phyloP scores from a whole-genome alignment of 2,797 vertebrate genomes.

The Eidolon dupreanum region DNA sequence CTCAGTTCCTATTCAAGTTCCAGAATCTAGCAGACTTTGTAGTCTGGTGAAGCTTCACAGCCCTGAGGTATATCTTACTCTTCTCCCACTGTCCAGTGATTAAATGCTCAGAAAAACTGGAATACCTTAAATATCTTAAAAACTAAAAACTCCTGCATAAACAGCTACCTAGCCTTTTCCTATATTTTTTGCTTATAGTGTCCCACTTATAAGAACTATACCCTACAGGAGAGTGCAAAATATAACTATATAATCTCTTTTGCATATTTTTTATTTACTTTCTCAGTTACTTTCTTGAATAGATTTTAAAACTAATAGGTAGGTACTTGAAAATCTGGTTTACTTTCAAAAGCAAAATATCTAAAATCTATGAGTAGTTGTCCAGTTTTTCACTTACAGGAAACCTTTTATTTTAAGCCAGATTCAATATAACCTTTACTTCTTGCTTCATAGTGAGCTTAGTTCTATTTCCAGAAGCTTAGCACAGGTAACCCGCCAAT shows the following conservation, averaged over 20 bases:
- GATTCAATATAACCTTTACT: not conserved
- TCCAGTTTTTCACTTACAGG: not conserved
- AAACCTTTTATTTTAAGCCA: not conserved
- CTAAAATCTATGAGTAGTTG: not conserved
- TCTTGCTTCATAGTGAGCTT: not conserved
- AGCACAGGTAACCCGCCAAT: not conserved
- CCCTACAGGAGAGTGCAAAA: not conserved
- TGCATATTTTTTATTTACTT: not conserved
- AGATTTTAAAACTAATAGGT: not conserved
- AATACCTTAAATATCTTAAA: not conserved
- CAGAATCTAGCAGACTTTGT: not conserved
- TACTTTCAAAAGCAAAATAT: constrained; percentile 6
- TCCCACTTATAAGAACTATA: not conserved
- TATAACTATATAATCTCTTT: not conserved
- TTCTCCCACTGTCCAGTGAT: not conserved
- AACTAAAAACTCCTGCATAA: not conserved
- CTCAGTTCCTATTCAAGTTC: not conserved
- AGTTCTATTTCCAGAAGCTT: not conserved
- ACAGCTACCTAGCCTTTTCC: not conserved
- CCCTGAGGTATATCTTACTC: not conserved
- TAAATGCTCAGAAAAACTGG: not conserved
- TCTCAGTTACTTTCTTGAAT: not conserved
- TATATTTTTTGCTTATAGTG: not conserved
- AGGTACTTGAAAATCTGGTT: not conserved
- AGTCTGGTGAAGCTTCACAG: not conserved